Percentiles rank a stretch among this genome's conserved stretches.
phyloP scores from a whole-genome alignment of 2,797 vertebrate species.

The Numenius phaeopus region DNA sequence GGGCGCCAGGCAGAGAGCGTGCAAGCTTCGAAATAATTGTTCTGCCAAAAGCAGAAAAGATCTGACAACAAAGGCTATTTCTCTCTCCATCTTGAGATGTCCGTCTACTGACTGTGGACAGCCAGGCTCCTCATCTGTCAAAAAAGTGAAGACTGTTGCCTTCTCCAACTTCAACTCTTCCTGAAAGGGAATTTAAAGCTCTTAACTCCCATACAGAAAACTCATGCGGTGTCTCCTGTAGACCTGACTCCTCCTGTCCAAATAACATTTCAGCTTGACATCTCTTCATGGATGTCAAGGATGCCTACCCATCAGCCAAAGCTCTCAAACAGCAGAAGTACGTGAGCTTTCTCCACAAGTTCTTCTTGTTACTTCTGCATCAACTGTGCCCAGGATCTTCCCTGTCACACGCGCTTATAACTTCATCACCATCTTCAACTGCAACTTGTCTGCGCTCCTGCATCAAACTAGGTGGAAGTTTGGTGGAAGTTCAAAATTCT shows the following conservation, averaged over 20 bases:
- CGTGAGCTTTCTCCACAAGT: not conserved
- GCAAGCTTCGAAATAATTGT: not conserved
- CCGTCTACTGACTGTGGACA: not conserved
- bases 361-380: not conserved
- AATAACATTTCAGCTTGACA: not conserved
- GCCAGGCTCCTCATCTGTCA: not conserved
- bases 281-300: not conserved
- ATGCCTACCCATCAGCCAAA: not conserved
- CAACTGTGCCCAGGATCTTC: not conserved
- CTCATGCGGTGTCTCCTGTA: accelerated
- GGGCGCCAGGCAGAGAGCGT: not conserved
- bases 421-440: not conserved
- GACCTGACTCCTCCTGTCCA: not conserved
- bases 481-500: not conserved
- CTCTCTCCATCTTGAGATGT: not conserved
- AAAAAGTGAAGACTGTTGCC: not conserved
- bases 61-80: not conserved
- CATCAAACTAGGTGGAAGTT: not conserved
- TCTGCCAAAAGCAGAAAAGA: not conserved
- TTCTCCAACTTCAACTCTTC: not conserved
- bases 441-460: not conserved
- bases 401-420: not conserved
- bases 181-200: not conserved
- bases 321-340: not conserved
- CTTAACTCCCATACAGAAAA: not conserved